These are phyloP conservation scores for Oxycera nigricornis DNA, from an alignment of 2,888 invertebrate genomes.

Conservation along the genomic window DNA sequence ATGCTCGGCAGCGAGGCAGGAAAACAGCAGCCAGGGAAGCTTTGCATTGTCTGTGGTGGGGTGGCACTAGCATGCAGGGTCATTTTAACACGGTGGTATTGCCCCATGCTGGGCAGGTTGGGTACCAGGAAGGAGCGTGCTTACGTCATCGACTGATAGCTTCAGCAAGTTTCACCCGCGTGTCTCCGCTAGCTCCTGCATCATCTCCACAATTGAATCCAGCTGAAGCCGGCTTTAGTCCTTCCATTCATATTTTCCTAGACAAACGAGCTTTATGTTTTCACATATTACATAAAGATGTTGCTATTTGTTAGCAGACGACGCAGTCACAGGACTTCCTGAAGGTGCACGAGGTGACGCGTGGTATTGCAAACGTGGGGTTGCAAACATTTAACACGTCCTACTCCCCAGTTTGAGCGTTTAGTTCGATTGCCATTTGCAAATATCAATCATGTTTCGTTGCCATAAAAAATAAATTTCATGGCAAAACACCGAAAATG, in stretches of 20 bases:
- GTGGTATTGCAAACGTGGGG: neutral
- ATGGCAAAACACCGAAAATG: neutral
- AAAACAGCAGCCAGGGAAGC: neutral
- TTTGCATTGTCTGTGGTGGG: neutral
- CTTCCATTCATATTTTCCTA: constrained; percentile 38
- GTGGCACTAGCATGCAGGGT: neutral
- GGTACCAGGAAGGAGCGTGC: neutral
- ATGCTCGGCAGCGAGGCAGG: neutral
- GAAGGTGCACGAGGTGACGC: neutral
- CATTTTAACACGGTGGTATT: neutral
- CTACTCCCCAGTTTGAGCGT: neutral
- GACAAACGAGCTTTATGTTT: constrained; percentile 33
- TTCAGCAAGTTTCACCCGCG: neutral
- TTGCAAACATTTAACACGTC: constrained; percentile 10
- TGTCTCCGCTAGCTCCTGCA: neutral
- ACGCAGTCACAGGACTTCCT: neutral
- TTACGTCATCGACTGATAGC: constrained; percentile 30
- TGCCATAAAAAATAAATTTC: constrained; percentile 14
- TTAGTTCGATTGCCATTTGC: constrained; percentile 15
- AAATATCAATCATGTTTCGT: constrained; percentile 5
- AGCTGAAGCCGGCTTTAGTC: constrained; percentile 36
- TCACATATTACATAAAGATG: constrained; percentile 16
- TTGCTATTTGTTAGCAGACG: constrained; percentile 26
- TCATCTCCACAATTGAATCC: neutral
- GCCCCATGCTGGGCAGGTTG: neutral